Evolutionary conservation across 1,140 invertebrate genomes (phyloP).

Genomic region (Drosophila neocordata): DNA sequence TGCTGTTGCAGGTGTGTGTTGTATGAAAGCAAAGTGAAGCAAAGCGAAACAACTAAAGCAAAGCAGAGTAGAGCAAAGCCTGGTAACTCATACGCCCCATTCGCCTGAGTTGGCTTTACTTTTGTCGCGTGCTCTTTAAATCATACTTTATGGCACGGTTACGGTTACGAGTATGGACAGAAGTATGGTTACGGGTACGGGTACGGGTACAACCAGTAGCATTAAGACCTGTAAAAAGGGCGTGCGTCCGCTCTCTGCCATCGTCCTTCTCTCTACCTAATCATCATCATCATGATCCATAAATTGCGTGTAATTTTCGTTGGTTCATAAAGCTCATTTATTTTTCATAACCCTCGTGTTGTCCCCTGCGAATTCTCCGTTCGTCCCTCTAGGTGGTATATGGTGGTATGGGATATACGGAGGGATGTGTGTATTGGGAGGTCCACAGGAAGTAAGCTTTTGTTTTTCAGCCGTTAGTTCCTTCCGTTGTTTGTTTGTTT

Average conservation of each 20-base stretch:
- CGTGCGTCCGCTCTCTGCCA: constrained; percentile 5
- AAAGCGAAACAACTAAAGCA: constrained; percentile 16
- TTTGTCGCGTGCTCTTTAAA: constrained; percentile 59
- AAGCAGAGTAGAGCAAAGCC: not conserved
- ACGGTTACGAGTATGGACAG: no score
- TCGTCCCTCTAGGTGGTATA: not conserved
- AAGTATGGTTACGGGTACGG: not conserved
- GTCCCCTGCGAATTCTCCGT: not conserved
- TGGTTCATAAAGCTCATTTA: constrained; percentile 62
- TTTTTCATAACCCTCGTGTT: constrained; percentile 62
- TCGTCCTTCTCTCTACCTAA: constrained; percentile 34
- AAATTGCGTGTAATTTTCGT: constrained; percentile 70
- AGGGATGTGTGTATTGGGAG: constrained; percentile 11
- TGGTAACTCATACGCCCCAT: not conserved
- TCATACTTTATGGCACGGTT: constrained; percentile 28
- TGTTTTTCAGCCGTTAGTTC: constrained; percentile 77
- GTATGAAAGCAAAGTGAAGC: not conserved
- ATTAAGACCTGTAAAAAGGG: not conserved
- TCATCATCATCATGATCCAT: constrained; percentile 28
- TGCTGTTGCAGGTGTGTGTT: constrained; percentile 27
- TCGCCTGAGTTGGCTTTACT: constrained; percentile 5
- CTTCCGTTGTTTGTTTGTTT: constrained; percentile 62
- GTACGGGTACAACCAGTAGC: not conserved
- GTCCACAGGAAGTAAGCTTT: constrained; percentile 68
- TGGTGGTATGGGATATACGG: not conserved